Percentiles rank a stretch among this genome's conserved stretches.
phyloP scores from a whole-genome alignment of 2,888 invertebrate genomes.

The Coenonympha arcania region DNA sequence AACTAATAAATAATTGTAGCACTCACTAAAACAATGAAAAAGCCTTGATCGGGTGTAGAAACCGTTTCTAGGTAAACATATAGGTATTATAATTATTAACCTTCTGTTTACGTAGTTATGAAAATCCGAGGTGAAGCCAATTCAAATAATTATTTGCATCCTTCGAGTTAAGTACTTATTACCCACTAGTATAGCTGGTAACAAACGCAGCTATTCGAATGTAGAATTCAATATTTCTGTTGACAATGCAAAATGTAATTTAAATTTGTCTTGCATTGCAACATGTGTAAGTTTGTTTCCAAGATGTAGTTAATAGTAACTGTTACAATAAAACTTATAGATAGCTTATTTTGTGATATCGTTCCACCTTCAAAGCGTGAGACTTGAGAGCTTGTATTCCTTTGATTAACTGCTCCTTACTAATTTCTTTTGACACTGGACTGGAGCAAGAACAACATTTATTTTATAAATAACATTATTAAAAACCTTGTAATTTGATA shows the following conservation, averaged over 20 bases:
- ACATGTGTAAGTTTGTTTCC: no score
- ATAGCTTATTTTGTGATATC: no score
- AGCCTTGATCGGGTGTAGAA: conserved; percentile 32
- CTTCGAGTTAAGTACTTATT: conserved; percentile 15
- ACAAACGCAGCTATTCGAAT: not conserved
- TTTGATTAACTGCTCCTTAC: not conserved
- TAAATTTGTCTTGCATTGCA: not conserved
- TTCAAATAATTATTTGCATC: conserved; percentile 28
- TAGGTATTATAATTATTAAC: conserved; percentile 29
- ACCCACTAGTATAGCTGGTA: not conserved
- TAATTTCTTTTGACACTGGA: not conserved
- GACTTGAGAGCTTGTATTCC: not conserved
- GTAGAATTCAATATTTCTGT: not conserved
- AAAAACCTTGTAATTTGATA: not conserved
- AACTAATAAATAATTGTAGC: no score
- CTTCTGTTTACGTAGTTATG: conserved; percentile 30
- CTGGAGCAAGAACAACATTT: not conserved
- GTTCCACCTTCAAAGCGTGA: not conserved
- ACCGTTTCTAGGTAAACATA: conserved; percentile 26
- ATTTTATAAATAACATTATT: not conserved
- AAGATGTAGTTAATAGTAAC: no score
- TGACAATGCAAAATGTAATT: not conserved
- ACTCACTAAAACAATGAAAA: conserved; percentile 22
- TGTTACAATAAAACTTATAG: no score
- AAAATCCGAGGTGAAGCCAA: conserved; percentile 31